Conservation (phyloP, 2,888 invertebrate genomes). For the Leptura quadrifasciata region DNA sequence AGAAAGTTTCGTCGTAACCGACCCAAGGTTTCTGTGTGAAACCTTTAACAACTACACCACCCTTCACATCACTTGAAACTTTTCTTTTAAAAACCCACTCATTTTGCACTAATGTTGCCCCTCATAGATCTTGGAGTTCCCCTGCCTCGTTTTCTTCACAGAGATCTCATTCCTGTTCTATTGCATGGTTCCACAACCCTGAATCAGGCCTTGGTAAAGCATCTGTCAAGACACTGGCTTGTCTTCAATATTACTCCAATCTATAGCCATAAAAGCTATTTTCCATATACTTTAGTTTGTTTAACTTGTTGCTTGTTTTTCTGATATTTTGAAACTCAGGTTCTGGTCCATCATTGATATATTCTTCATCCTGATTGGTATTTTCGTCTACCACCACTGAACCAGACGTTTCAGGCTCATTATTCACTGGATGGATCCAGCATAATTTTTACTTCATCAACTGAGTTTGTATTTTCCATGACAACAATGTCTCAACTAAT, state of each 20-base stretch:
- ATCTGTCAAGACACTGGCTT: not conserved
- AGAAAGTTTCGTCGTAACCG: slow-evolving; percentile 16
- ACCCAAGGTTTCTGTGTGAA: slow-evolving; percentile 23
- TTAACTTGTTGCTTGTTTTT: not conserved
- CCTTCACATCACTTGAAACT: slow-evolving; percentile 14
- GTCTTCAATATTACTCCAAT: not conserved
- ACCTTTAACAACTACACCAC: slow-evolving; percentile 22
- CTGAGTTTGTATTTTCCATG: not conserved
- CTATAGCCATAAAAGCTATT: not conserved
- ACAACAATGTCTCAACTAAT: slow-evolving; percentile 12
- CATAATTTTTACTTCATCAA: not conserved
- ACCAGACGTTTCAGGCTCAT: not conserved
- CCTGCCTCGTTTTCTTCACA: slow-evolving; percentile 32
- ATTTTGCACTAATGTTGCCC: not conserved
- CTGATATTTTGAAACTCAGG: not conserved
- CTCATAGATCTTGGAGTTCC: slow-evolving; percentile 9
- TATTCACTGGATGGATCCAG: not conserved
- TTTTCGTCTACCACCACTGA: slow-evolving; percentile 5
- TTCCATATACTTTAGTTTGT: not conserved
- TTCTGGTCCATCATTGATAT: not conserved
- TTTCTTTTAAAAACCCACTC: slow-evolving; percentile 17
- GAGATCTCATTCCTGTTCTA: slow-evolving; percentile 16
- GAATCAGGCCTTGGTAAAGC: not conserved
- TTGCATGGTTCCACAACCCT: not conserved
- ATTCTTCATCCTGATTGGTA: not conserved